These are phyloP conservation scores for Eugnorisma glareosa DNA, from an alignment of 2,888 invertebrate species.

Conservation along the genomic window DNA sequence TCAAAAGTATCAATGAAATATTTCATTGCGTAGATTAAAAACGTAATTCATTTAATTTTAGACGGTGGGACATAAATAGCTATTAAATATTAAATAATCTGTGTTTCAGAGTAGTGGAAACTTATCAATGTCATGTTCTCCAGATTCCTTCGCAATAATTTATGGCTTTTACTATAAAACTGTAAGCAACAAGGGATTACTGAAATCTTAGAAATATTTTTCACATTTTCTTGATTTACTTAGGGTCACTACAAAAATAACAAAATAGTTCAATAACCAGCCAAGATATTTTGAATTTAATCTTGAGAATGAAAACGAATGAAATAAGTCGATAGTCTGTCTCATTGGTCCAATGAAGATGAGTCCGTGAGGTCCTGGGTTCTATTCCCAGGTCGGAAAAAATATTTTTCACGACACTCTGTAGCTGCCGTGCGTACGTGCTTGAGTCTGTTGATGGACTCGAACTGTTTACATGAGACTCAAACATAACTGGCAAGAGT, in stretches of 20 bases:
- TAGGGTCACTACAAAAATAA: background rate
- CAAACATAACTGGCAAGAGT: background rate
- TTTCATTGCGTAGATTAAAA: background rate
- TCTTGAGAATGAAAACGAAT: background rate
- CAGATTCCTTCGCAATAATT: constrained; percentile 19
- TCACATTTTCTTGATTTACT: background rate
- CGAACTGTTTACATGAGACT: background rate
- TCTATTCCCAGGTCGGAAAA: background rate
- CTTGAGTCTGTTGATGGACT: background rate
- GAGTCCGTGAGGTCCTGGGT: background rate
- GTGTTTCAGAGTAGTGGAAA: constrained; percentile 1
- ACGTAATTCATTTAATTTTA: constrained; percentile 19
- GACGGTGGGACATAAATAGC: constrained; percentile 25
- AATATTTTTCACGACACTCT: too few relatives aligned
- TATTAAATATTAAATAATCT: constrained; percentile 32
- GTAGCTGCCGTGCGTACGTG: background rate
- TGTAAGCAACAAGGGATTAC: constrained; percentile 29
- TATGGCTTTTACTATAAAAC: constrained; percentile 35
- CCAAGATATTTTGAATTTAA: background rate
- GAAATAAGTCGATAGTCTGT: background rate
- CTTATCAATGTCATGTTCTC: constrained; percentile 42
- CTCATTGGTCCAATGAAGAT: background rate
- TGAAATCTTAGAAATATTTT: background rate
- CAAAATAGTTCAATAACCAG: background rate
- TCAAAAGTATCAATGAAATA: constrained; percentile 35